Conservation (phyloP, 1,140 invertebrate species). For the Kradibia gibbosae region DNA sequence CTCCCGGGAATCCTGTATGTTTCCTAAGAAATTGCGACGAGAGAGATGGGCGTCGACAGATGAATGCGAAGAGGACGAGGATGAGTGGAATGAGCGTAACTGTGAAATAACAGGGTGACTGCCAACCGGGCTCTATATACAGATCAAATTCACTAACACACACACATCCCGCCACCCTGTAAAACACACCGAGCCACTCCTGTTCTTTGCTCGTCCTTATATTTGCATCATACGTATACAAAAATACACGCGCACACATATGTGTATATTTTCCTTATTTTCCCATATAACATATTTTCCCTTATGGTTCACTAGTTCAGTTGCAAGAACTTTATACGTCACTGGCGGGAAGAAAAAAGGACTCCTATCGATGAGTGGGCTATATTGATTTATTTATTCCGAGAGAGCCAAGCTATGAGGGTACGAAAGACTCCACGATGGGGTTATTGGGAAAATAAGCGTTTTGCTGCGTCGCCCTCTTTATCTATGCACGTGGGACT, state of each 20-base stretch:
- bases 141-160: too few species aligned
- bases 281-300: slow-evolving; percentile 58
- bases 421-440: slow-evolving; percentile 56
- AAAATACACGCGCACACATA: neutral
- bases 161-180: too few species aligned
- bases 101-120: slow-evolving; percentile 71
- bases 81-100: slow-evolving; percentile 66
- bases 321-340: slow-evolving; percentile 68
- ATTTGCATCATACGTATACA: neutral
- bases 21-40: slow-evolving; percentile 37
- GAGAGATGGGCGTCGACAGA: slow-evolving; percentile 49
- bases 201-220: neutral
- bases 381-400: slow-evolving; percentile 73
- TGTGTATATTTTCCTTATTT: slow-evolving; percentile 21
- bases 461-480: slow-evolving; percentile 44
- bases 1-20: slow-evolving; percentile 68
- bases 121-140: slow-evolving; percentile 8
- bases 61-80: slow-evolving; percentile 56
- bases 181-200: neutral
- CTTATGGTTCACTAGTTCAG: slow-evolving; percentile 53
- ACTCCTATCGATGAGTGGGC: slow-evolving; percentile 56
- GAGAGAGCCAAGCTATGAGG: slow-evolving; percentile 38
- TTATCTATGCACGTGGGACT: slow-evolving; percentile 3
- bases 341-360: slow-evolving; percentile 40
- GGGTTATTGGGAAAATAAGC: slow-evolving; percentile 66